Evolutionary conservation across 2,797 vertebrate genomes (phyloP), one percentile per base, ranked within the genome.

Genomic region (Phalanger gymnotis): DNA sequence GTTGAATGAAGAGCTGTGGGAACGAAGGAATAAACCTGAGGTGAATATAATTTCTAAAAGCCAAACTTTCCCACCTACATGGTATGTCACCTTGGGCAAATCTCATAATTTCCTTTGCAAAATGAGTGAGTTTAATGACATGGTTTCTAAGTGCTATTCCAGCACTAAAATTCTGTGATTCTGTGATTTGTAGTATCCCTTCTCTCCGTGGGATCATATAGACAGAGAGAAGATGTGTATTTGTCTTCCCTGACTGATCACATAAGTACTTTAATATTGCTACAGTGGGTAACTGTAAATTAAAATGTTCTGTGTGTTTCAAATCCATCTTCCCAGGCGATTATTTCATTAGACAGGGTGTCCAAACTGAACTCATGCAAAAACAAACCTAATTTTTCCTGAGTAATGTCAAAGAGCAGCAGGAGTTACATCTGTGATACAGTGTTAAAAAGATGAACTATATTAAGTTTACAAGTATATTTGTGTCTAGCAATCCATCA

Each of bases 281-380:
- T 12, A 73, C 34, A 53, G 51, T n/a, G 11, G 5, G 28, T 16
- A 31, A 22, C 22, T 90, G 5, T 61, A 58, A 56, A 94, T 58
- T 61, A 73, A 54, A 87, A 91, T 93, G 22, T 54, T 54, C 22
- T 91, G 0, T 14, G 13, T 31, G 3, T 54, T 93, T 95, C 10
- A 94, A 91, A 92, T 94, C 92, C 34, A 92, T 73, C n/a, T 91
- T 90, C 13, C 10, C 55, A 95, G 61, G 31, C 9, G 52, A 73
- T 27, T 90, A 81, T 93, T 93, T 90, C 54, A n/a, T 92, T 91
- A 61, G 11, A 51, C 5, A 7, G 55, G 30, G 91, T 57, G 11
- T 3, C 89, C 30, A 94, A 95, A 54, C 54, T 34, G 16, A 91
- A 94, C 2, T 95, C 3, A 34, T 12, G 10, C 12, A 52, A 4